Base-by-base conservation (phyloP, 2,113 vertebrate genomes). In the Proteles cristata region DNA sequence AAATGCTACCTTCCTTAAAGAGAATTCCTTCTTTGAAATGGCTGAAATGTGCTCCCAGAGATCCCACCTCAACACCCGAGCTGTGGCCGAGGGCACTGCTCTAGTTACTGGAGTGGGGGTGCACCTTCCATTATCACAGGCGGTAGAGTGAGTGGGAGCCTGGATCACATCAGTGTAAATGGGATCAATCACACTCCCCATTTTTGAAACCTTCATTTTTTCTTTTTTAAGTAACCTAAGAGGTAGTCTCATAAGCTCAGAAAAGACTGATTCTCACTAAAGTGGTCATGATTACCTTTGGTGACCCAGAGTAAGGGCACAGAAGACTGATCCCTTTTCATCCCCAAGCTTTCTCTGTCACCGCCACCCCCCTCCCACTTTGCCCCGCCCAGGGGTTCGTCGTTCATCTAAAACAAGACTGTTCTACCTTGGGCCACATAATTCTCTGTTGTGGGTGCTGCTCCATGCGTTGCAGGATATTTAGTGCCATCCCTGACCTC, bases 51-150 rank as follows among this genome's bases (percentile, higher is more conserved):
- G 10, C 15, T 7, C 25, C 79, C 45, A 55, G 90, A 66, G 31
- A 33, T 28, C 65, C 33, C 50, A 14, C 88, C n/a, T 68, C 58
- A 16, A 16, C 35, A 5, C 33, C 48, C 28, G 33, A 79, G 14
- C 17, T 15, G n/a, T 45, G 71, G 10, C 31, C 31, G 19, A 28
- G 65, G 0, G 0, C 25, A 0, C 63, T 21, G 12, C 7, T 93
- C 5, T 79, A 1, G 0, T 33, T 7, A 0, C 53, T 55, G 35
- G n/a, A 63, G 69, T 0, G 0, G 63, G 43, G 23, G 2, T 25
- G 21, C 58, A 16, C 48, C 73, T 35, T 26, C 6, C 21, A 2
- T 50, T n/a, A 39, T 45, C 17, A 33, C 53, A 43, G 48, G 63
- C 1, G 11, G n/a, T 31, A 21, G 39, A 21, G 58, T 28, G 7